These are phyloP conservation scores for Centrocercus urophasianus DNA, from an alignment of 2,113 vertebrate genomes.

Conservation along the genomic window DNA sequence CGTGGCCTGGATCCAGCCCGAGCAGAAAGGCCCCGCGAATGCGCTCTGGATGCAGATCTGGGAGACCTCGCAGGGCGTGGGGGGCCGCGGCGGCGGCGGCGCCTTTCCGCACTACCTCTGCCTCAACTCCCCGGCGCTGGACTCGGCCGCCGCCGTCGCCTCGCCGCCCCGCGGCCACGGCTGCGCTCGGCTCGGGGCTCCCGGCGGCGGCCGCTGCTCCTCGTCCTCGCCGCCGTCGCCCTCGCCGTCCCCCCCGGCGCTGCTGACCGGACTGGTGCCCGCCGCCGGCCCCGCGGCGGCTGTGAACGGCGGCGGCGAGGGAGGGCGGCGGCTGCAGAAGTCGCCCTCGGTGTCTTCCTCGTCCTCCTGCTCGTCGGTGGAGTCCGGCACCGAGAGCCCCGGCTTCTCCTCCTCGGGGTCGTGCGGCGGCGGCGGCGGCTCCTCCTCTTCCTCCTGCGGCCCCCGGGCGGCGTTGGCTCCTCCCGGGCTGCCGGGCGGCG, in stretches of 20 bases:
- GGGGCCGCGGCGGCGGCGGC: conserved; percentile 79
- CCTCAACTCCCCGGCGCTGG: conserved; percentile 84
- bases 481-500: conserved; percentile 44
- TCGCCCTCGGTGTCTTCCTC: conserved; percentile 83
- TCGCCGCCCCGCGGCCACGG: conserved; percentile 60
- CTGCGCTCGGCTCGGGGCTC: conserved; percentile 57
- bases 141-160: conserved; percentile 55
- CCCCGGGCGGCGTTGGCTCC: conserved; percentile 53
- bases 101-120: conserved; percentile 83
- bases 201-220: conserved; percentile 47
- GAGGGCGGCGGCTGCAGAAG: conserved; percentile 82
- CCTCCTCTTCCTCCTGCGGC: conserved; percentile 80
- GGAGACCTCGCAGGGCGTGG: conserved; percentile 94
- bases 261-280: conserved; percentile 38
- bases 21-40: conserved; percentile 98
- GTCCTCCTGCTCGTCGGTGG: conserved; percentile 84
- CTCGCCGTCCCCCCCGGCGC: conserved; percentile 45
- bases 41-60: conserved; percentile 98
- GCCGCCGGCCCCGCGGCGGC: conserved; percentile 30
- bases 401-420: conserved; percentile 74
- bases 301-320: conserved; percentile 19
- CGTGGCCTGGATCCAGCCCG: conserved; percentile 98
- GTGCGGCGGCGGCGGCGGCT: conserved; percentile 67
- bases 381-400: conserved; percentile 83
- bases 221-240: conserved; percentile 64